Base-by-base conservation (phyloP, 2,797 vertebrate species). In the Lophius americanus region DNA sequence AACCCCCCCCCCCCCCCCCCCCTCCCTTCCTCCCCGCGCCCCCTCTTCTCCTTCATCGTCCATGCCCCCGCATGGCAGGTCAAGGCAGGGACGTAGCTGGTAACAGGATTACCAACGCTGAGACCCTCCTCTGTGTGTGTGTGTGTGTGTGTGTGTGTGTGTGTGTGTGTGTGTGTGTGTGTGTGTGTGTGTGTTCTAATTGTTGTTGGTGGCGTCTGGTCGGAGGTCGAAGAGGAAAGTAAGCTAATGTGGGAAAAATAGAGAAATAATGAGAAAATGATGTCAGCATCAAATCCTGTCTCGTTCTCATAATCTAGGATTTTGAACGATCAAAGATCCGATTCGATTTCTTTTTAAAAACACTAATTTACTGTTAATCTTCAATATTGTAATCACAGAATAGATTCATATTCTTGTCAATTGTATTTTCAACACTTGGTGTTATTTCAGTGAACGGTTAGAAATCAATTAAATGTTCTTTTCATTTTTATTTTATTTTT, bases 71-170 rank as follows among this genome's bases (percentile, higher is more conserved):
- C 53, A 61, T 51, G 33, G 57, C 65, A 68, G 70, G 81, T 79
- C 82, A 66, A 66, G 90, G 86, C 93, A 88, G 89, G 92, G 89
- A 91, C 91, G 73, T 72, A 86, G 88, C 89, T 93, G 92, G 93
- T 95, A 95, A 95, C 92, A 94, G 93, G 94, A 96, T 96, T 95
- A 95, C 84, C 83, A 89, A 12, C 4, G 59, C 62, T 36, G 68
- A 56, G 77, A 67, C 68, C 55, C 89, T 86, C 79, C 71, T 72
- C 1, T 3, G 12, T 52, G 54, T 41, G 51, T 73, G 60, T 41
- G 23, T 23, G 23, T 2, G 44, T 68, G 48, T 63, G 47, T 57
- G 60, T 67, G 49, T 74, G 60, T 32, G 14, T 37, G 58, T 64
- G 39, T 56, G 42, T 62, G 72, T 74, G 57, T 59, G 51, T 64